These are phyloP conservation scores for Megastigmus dorsalis DNA, from an alignment of 2,888 invertebrate genomes.

Conservation along the genomic window DNA sequence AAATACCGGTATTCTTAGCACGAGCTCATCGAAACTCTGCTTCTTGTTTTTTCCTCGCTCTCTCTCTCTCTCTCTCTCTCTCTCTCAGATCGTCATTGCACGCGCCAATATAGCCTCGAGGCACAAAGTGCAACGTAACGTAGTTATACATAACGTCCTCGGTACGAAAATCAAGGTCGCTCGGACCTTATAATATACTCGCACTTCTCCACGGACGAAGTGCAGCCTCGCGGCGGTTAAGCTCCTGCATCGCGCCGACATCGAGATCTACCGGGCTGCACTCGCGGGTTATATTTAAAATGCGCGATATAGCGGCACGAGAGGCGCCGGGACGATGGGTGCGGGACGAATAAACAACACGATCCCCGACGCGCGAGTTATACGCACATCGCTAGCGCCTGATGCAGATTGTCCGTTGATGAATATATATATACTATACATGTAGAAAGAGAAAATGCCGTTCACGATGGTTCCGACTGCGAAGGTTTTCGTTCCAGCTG, in stretches of 20 bases:
- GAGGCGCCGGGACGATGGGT: neutral
- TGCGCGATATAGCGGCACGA: too few species aligned
- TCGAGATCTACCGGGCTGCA: too few species aligned
- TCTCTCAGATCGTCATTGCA: neutral
- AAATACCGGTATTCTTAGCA: too few species aligned
- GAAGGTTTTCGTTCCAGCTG: constrained; percentile 47
- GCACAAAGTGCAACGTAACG: neutral
- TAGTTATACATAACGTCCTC: too few species aligned
- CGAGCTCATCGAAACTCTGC: too few species aligned
- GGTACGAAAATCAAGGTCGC: constrained; percentile 32
- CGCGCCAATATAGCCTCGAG: neutral
- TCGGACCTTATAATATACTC: too few species aligned
- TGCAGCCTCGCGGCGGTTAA: neutral
- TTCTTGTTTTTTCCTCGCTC: neutral
- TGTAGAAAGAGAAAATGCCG: too few species aligned
- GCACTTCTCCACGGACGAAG: neutral
- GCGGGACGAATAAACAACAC: too few species aligned
- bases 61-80: neutral
- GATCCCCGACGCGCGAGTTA: too few species aligned
- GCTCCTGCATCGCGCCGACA: too few species aligned
- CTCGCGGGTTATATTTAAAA: constrained; percentile 18
- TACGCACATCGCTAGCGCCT: too few species aligned
- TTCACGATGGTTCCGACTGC: neutral
- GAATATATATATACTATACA: too few species aligned
- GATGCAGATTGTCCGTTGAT: neutral